Evolutionary conservation across 2,113 vertebrate genomes (phyloP).

Genomic region (Lampris megalopsis): DNA sequence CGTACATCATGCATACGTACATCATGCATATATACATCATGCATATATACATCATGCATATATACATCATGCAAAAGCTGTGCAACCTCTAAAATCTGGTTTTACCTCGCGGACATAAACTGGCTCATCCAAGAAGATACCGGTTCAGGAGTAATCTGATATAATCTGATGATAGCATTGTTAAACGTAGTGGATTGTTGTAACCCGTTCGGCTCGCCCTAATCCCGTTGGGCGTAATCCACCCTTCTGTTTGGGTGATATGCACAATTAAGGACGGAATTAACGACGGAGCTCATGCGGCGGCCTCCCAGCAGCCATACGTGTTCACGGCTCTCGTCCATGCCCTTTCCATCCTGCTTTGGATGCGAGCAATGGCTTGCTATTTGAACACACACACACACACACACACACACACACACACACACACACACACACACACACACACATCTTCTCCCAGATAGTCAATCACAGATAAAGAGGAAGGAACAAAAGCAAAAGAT

Average conservation of each 20-base stretch:
- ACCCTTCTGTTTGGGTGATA: background rate
- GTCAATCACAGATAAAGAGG: slow-evolving; percentile 43
- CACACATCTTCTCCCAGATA: background rate
- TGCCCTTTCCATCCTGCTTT: background rate
- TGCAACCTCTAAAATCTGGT: too few relatives aligned
- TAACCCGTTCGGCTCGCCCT: too few relatives aligned
- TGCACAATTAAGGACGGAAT: background rate
- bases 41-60: too few relatives aligned
- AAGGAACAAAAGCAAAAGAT: slow-evolving; percentile 1
- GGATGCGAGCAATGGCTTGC: background rate
- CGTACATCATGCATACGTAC: too few relatives aligned
- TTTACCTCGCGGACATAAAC: too few relatives aligned
- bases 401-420: background rate
- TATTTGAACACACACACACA: slow-evolving; percentile 20
- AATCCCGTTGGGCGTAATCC: too few relatives aligned
- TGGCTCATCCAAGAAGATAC: too few relatives aligned
- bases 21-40: too few relatives aligned
- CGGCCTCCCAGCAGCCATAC: background rate
- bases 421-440: background rate
- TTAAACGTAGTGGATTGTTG: too few relatives aligned
- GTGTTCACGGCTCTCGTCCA: background rate
- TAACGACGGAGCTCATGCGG: background rate
- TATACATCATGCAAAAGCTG: too few relatives aligned
- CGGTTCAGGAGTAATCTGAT: too few relatives aligned
- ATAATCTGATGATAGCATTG: too few relatives aligned